phyloP scores from a whole-genome alignment of 2,113 vertebrate genomes.

The Calyptommatus sinebrachiatus region DNA sequence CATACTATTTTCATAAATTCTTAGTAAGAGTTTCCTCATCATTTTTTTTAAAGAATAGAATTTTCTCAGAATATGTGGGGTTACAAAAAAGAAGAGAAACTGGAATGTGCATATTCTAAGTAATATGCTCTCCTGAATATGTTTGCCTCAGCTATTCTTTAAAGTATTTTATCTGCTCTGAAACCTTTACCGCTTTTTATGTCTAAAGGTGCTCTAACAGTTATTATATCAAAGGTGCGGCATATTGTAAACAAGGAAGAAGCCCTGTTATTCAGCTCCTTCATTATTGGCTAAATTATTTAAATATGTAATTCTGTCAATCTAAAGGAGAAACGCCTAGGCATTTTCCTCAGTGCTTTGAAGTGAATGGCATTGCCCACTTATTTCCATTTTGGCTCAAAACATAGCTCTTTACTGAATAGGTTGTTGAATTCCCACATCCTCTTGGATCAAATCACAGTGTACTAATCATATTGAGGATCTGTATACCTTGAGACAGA shows the following conservation, averaged over 20 bases:
- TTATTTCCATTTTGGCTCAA: constrained; percentile 55
- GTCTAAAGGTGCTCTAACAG: neutral
- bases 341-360: constrained; percentile 39
- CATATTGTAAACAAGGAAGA: neutral
- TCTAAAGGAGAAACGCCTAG: constrained; percentile 42
- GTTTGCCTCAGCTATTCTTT: too few relatives aligned
- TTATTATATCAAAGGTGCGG: neutral
- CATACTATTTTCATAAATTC: too few relatives aligned
- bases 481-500: constrained; percentile 47
- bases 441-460: constrained; percentile 39
- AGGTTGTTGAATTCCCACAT: constrained; percentile 61
- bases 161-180: neutral
- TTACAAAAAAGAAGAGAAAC: too few relatives aligned
- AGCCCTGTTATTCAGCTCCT: neutral
- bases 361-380: constrained; percentile 49
- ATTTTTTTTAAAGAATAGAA: too few relatives aligned
- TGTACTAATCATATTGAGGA: constrained; percentile 48
- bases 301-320: constrained; percentile 27
- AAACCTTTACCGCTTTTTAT: neutral
- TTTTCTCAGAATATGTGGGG: too few relatives aligned
- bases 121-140: too few relatives aligned
- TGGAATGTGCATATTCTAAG: too few relatives aligned
- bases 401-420: constrained; percentile 55
- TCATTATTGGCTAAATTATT: constrained; percentile 13
- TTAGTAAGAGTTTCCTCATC: too few relatives aligned